Evolutionary conservation across 1,140 invertebrate genomes (phyloP), one percentile per base, ranked within the genome.

Genomic region (Orchestia grillus): DNA sequence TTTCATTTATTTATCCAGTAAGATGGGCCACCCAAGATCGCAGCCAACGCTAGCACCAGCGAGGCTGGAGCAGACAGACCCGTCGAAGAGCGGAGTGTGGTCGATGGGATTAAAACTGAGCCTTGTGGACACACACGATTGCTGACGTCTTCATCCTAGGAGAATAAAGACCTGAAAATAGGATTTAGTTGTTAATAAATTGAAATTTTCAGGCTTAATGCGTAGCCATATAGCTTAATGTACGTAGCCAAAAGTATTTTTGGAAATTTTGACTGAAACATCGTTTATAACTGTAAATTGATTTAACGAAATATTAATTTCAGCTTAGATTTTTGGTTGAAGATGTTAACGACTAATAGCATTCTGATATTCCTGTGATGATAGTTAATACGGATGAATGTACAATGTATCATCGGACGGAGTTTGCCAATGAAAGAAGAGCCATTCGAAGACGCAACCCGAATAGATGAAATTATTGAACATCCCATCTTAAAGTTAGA

Each of bases 1-100:
- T 94, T 94, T 94, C 92, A 94, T 94, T 94, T 94, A 94, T 94
- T 94, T 94, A 45, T 90, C 43, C 44, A 44, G 43, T 3, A 77
- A 77, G 62, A n/a, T 36, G 19, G 92, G 43, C 92, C 92, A 94
- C 92, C 92, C 92, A 94, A 90, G 36, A 87, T 8, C 88, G 15
- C 28, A 0, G 43, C 88, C 23, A 41, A 23, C 42, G 43, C 41
- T 15, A 8, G 28, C 88, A 77, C 28, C 11, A 28, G 62, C 62
- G 6, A 53, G 47, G 6, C 19, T 6, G 47, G 19, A 8, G 28
- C 36, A 77, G 36, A 77, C 28, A 77, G 62, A 53, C 6, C 47
- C 11, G 1, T 77, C 28, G 62, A 36, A 28, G 11, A 28, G 28
- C 1, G 62, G 15, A 15, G 28, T 36, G 28, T 77, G 62, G 62